phyloP scores from a whole-genome alignment of 2,797 vertebrate species.

The Sebastes cheni region DNA sequence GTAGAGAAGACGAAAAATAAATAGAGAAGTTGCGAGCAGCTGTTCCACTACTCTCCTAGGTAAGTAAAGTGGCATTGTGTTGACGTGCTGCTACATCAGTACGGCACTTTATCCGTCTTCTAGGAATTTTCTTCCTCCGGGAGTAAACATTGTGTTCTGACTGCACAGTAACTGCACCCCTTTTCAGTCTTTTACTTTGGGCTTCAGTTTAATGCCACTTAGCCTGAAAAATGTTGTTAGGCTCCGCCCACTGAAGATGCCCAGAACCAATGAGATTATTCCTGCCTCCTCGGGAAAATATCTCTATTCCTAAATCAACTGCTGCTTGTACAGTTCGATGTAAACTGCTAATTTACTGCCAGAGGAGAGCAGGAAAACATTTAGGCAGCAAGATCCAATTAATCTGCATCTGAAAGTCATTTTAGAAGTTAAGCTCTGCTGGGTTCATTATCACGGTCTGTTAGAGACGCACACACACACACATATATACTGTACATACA shows the following conservation, averaged over 20 bases:
- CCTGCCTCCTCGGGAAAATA: not conserved
- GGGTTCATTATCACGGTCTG: not conserved
- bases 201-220: too few relatives aligned
- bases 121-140: not conserved
- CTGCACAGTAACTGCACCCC: not conserved
- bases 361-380: conserved; percentile 14
- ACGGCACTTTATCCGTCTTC: not conserved
- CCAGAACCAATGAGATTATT: not conserved
- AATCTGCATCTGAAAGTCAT: conserved; percentile 18
- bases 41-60: too few relatives aligned
- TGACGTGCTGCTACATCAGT: too few relatives aligned
- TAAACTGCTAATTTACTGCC: not conserved
- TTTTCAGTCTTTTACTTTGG: too few relatives aligned
- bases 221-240: rapidly evolving
- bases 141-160: not conserved
- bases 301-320: not conserved
- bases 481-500: not conserved
- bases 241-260: not conserved
- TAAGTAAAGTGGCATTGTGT: too few relatives aligned
- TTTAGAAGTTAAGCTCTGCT: conserved; percentile 12
- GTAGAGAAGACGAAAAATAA: too few relatives aligned
- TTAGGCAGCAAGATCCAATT: not conserved
- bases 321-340: not conserved
- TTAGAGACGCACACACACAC: not conserved
- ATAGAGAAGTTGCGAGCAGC: too few relatives aligned